A percentile compares a stretch with the other conserved stretches of the same genome.
Conservation (phyloP, 1,140 invertebrate species). For the Drosophila neocordata region DNA sequence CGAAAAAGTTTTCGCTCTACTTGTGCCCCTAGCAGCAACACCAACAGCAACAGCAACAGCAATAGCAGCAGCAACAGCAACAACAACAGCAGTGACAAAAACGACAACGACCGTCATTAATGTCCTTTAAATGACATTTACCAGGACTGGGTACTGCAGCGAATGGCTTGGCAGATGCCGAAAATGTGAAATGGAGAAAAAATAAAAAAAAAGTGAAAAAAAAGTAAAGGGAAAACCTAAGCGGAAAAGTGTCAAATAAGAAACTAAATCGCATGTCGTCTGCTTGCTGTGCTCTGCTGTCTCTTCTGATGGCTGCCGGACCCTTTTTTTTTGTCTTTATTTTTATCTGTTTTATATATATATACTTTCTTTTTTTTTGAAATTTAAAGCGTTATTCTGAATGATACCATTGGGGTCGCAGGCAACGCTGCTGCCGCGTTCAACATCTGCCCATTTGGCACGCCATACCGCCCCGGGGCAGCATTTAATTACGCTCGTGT, state of each 20-base stretch:
- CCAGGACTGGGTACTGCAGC: conserved; percentile 64
- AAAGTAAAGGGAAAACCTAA: conserved; percentile 44
- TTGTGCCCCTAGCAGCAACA: conserved; percentile 11
- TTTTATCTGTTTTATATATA: conserved; percentile 9
- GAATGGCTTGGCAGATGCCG: conserved; percentile 49
- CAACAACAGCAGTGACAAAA: too few species aligned
- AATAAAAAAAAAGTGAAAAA: conserved; percentile 34
- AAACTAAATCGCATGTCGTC: conserved; percentile 78
- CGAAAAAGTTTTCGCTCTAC: conserved; percentile 36
- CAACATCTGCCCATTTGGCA: conserved; percentile 21
- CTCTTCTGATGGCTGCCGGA: conserved; percentile 14
- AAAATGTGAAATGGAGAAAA: conserved; percentile 19
- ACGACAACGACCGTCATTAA: conserved; percentile 54
- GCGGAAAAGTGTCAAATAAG: conserved; percentile 78
- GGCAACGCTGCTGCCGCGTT: not conserved
- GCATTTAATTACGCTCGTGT: conserved; percentile 78
- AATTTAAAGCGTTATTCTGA: conserved; percentile 49
- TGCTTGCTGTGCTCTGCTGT: conserved; percentile 34
- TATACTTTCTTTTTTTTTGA: conserved; percentile 36
- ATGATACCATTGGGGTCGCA: conserved; percentile 56
- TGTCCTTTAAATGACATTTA: conserved; percentile 80
- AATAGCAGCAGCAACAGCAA: conserved; percentile 15
- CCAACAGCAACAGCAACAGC: not conserved
- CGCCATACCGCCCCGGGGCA: conserved; percentile 44
- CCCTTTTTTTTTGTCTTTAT: conserved; percentile 13